phyloP scores from a whole-genome alignment of 1,140 invertebrate genomes.

The Drosophila tristis region DNA sequence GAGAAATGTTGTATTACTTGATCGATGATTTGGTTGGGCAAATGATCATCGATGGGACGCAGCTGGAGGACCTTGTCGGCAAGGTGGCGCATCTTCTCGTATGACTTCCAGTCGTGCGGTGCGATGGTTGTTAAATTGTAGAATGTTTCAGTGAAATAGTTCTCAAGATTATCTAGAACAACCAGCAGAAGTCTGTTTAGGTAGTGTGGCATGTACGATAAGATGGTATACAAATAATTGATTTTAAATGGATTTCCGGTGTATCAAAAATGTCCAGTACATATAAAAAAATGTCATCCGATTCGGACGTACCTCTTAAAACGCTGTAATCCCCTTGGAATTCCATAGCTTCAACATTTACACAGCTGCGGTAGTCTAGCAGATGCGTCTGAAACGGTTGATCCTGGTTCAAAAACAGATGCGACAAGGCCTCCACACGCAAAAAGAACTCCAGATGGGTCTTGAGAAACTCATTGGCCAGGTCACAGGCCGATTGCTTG shows the following conservation, averaged over 20 bases:
- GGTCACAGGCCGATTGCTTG: conserved; percentile 26
- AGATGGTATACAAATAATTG: neutral
- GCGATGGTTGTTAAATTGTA: conserved; percentile 99
- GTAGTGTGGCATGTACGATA: conserved; percentile 2
- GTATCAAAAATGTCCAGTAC: too few relatives aligned
- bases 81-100: conserved; percentile 97
- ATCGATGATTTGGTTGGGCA: conserved; percentile 98
- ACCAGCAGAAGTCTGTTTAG: conserved; percentile 25
- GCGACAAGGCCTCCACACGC: conserved; percentile 94
- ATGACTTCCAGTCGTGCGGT: conserved; percentile 98
- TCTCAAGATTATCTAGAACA: conserved; percentile 89
- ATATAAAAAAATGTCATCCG: neutral
- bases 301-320: conserved; percentile 54
- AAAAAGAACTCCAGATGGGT: conserved; percentile 95
- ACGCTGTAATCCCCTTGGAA: conserved; percentile 83
- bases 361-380: conserved; percentile 84
- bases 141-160: conserved; percentile 97
- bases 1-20: conserved; percentile 86
- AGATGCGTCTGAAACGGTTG: conserved; percentile 66
- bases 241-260: neutral
- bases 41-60: conserved; percentile 93
- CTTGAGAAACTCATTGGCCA: conserved; percentile 88
- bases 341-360: conserved; percentile 84
- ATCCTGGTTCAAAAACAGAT: conserved; percentile 90
- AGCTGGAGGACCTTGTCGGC: conserved; percentile 94